phyloP scores from a whole-genome alignment of 2,113 vertebrate species.

The Myrmecophaga tridactyla region DNA sequence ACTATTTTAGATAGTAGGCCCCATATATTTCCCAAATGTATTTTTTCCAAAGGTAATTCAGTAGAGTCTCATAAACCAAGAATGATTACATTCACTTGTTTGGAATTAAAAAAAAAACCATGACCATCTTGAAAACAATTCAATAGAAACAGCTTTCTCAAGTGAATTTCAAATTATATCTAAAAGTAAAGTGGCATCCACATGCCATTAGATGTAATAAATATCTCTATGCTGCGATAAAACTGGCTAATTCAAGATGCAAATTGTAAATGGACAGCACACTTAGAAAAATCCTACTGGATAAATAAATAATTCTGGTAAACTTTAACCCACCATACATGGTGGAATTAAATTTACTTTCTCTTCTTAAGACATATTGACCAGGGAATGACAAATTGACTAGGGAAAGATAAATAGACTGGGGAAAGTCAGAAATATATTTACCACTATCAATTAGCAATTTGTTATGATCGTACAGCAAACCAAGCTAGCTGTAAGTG shows the following conservation, averaged over 20 bases:
- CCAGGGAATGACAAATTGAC: background rate
- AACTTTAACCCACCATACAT: background rate
- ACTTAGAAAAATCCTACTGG: background rate
- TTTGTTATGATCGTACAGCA: background rate
- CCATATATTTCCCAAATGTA: slow-evolving; percentile 49
- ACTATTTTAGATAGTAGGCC: slow-evolving; percentile 32
- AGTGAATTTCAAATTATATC: slow-evolving; percentile 38
- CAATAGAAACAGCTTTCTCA: background rate
- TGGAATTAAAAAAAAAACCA: background rate
- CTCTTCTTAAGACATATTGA: background rate
- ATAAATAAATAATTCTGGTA: background rate
- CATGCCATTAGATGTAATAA: background rate
- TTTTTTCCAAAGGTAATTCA: slow-evolving; percentile 51
- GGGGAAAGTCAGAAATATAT: background rate
- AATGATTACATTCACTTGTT: slow-evolving; percentile 25
- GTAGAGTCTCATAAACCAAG: background rate
- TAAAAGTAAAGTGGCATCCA: background rate
- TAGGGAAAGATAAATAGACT: background rate
- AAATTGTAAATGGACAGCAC: slow-evolving; percentile 11
- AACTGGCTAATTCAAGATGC: background rate
- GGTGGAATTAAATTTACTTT: slow-evolving; percentile 8
- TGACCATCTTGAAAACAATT: slow-evolving; percentile 32
- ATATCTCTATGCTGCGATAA: slow-evolving; percentile 3
- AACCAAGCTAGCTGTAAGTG: background rate
- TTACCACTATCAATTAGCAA: slow-evolving; percentile 17